phyloP scores from a whole-genome alignment of 2,888 invertebrate genomes.

The Nomada ruficornis region DNA sequence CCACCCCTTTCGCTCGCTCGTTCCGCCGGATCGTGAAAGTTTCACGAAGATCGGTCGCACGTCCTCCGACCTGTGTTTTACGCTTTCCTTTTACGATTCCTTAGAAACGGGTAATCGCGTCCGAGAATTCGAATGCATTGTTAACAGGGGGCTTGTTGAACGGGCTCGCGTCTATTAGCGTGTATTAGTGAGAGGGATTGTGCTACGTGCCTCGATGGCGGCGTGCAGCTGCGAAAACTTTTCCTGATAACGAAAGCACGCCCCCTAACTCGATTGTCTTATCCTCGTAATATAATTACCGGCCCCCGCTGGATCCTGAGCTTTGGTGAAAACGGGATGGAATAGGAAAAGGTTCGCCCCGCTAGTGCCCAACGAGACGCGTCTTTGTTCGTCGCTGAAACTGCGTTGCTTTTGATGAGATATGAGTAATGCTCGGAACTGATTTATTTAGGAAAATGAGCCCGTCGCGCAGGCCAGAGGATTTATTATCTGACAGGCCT shows the following conservation, averaged over 20 bases:
- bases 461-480: not conserved
- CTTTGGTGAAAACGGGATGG: slow-evolving; percentile 2
- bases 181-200: slow-evolving; percentile 32
- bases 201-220: not conserved
- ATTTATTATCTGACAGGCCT: not conserved
- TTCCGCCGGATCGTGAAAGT: slow-evolving; percentile 47
- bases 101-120: slow-evolving; percentile 45
- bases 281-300: slow-evolving; percentile 31
- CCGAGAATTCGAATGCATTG: slow-evolving; percentile 57
- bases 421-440: not conserved
- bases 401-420: not conserved
- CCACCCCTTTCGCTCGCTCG: not conserved
- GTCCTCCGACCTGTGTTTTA: slow-evolving; percentile 35
- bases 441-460: not conserved
- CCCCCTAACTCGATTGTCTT: slow-evolving; percentile 29
- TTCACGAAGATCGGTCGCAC: slow-evolving; percentile 51
- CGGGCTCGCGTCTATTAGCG: slow-evolving; percentile 46
- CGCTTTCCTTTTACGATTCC: slow-evolving; percentile 56
- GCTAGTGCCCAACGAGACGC: not conserved
- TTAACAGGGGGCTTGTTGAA: slow-evolving; percentile 47
- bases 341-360: not conserved
- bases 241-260: slow-evolving; percentile 24
- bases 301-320: not conserved
- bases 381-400: slow-evolving; percentile 20
- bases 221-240: slow-evolving; percentile 22